A percentile compares a stretch with the other conserved stretches of the same genome.
Evolutionary conservation across 2,797 vertebrate genomes (phyloP).

Genomic region (Tapirus indicus): DNA sequence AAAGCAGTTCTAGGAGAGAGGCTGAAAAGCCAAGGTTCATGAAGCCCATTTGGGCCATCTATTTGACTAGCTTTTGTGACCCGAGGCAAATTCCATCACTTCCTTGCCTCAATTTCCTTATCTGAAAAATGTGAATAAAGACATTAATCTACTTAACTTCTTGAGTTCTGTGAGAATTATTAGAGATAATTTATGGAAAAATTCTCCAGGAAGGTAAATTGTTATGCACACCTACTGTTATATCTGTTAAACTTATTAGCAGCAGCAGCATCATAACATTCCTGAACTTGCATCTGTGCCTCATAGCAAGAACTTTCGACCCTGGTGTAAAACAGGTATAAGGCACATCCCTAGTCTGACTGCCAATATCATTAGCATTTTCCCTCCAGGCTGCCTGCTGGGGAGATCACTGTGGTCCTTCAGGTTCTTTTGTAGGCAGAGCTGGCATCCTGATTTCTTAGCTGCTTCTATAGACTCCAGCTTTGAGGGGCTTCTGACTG

Average conservation of each 20-base stretch:
- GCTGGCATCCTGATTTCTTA: neutral
- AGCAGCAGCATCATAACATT: neutral
- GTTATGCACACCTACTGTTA: neutral
- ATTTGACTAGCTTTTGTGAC: neutral
- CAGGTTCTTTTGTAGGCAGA: neutral
- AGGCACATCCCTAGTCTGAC: neutral
- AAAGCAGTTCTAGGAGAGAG: neutral
- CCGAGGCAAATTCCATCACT: neutral
- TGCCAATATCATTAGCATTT: neutral
- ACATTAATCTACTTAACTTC: neutral
- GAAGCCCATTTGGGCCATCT: too few species aligned
- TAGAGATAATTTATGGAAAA: neutral
- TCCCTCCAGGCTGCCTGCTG: neutral
- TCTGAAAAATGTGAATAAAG: slow-evolving; percentile 34
- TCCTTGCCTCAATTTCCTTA: neutral
- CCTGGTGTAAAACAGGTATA: neutral
- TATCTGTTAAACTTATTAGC: neutral
- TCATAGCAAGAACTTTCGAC: neutral
- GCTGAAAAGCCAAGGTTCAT: neutral
- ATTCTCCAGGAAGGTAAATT: neutral
- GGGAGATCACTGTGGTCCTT: neutral
- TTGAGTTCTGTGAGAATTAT: neutral
- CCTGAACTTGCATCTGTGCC: neutral
- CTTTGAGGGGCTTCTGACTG: neutral
- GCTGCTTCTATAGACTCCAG: neutral